A percentile compares a stretch with the other conserved stretches of the same genome.
Conservation (phyloP, 2,113 vertebrate species). For the Stictonetta naevosa region DNA sequence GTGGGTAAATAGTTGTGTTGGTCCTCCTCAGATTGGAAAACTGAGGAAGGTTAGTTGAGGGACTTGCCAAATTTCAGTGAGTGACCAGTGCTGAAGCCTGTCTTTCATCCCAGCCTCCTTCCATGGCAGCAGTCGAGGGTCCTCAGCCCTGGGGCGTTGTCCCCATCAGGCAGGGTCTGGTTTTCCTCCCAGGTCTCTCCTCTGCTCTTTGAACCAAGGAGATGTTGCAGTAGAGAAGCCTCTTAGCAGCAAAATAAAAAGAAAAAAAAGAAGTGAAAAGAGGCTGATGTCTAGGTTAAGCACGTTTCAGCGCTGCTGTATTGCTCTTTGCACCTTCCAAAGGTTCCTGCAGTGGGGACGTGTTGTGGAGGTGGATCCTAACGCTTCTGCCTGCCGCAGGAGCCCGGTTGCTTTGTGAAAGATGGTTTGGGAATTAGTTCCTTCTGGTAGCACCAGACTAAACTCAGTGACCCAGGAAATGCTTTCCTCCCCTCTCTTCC, state of each 20-base stretch:
- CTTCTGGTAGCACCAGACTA: constrained; percentile 19
- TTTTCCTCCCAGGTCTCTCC: not conserved
- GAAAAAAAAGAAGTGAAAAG: too few relatives aligned
- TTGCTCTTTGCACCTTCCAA: not conserved
- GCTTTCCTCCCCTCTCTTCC: constrained; percentile 56
- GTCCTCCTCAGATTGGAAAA: not conserved
- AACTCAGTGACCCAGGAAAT: constrained; percentile 68
- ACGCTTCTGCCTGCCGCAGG: not conserved
- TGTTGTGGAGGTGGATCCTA: not conserved
- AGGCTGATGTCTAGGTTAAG: not conserved
- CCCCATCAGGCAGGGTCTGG: not conserved
- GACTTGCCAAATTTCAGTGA: not conserved
- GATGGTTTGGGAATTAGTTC: not conserved
- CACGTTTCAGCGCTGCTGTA: not conserved
- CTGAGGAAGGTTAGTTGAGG: not conserved
- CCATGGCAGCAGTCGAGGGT: not conserved
- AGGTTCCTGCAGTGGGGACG: not conserved
- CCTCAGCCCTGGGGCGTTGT: not conserved
- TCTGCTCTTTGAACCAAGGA: not conserved
- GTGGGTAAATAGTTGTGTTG: not conserved
- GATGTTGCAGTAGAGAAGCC: not conserved
- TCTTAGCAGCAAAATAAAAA: not conserved
- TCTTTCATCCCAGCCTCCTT: not conserved
- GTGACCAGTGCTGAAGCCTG: not conserved
- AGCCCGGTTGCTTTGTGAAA: not conserved